A percentile compares a stretch with the other conserved stretches of the same genome.
These are phyloP conservation scores for Upupa epops DNA, from an alignment of 2,113 vertebrate genomes.

Conservation along the genomic window DNA sequence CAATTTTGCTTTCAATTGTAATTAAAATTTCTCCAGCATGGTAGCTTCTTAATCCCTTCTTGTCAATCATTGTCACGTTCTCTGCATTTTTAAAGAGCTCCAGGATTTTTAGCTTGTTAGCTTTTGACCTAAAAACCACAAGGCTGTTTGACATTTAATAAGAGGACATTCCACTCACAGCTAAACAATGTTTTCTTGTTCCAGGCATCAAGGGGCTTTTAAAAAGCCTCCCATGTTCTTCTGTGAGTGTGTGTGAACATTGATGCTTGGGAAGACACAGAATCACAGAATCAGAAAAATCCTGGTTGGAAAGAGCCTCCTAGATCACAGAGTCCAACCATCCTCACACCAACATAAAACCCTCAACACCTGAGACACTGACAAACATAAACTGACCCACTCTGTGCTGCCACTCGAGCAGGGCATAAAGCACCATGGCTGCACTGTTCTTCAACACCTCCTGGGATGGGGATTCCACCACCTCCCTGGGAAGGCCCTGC, in stretches of 20 bases:
- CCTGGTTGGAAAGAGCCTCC: too few relatives aligned
- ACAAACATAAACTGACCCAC: too few relatives aligned
- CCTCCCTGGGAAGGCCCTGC: too few relatives aligned
- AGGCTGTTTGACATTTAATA: neutral
- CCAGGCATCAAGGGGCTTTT: neutral
- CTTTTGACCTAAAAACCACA: neutral
- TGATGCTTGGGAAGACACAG: neutral
- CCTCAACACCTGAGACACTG: too few relatives aligned
- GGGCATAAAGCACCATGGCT: too few relatives aligned
- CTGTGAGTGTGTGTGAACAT: neutral
- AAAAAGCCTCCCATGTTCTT: neutral
- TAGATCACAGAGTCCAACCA: too few relatives aligned
- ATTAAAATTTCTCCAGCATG: neutral
- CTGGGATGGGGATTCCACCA: too few relatives aligned
- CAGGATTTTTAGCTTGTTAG: neutral
- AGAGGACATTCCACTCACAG: neutral
- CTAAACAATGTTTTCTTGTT: neutral
- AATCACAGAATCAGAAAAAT: too few relatives aligned
- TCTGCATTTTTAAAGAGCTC: conserved; percentile 3
- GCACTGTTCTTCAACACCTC: too few relatives aligned
- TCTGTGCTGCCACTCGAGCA: too few relatives aligned
- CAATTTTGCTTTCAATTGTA: neutral
- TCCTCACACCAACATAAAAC: too few relatives aligned
- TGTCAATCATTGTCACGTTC: conserved; percentile 8
- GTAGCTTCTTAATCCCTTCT: neutral